Evolutionary conservation across 2,888 invertebrate species (phyloP), one percentile per base, ranked within the genome.

Genomic region (Ophioninae sp.): DNA sequence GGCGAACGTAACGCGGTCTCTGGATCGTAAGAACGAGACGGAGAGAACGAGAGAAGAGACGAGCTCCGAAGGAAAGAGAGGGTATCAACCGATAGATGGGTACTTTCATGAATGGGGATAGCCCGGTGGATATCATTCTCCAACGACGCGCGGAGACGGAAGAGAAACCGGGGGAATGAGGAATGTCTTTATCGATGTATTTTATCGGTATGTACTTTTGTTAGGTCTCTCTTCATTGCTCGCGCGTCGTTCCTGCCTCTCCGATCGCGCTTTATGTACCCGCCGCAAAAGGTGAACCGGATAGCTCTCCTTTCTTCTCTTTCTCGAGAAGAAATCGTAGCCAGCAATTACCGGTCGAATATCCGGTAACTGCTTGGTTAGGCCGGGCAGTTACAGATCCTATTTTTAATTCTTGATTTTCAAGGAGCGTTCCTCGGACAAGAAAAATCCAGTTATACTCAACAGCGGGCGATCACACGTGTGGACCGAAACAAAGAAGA

Each of bases 181-280:
- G 77, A 85, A 86, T 86, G 85, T 85, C 86, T 86, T 83, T 85
- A 86, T 86, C 85, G 79, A 65, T 59, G 79, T 84, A 79, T 82
- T 84, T 84, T 84, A 84, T 84, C 82, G 84, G 59, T 68, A 68
- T 76, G 81, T 76, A 79, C 82, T 84, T 84, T 84, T 82, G 81
- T 84, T 73, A 44, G 59, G 81, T 64, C 69, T 56, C 72, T 72
- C 72, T 57, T 70, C 10, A 37, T 39, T 64, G 77, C 76, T 50
- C 21, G 50, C 59, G 7, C 81, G 64, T 69, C 80, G 69, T 78
- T 81, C 50, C 56, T 44, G 30, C 57, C 41, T 37, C 41, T 23
- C 56, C 62, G 61, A 81, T 37, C 41, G 59, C 57, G 44, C 37
- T 76, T 61, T 37, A 41, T 50, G 50, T 50, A 5, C 50, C 17